A percentile compares a stretch with the other conserved stretches of the same genome.
Conservation (phyloP, 2,888 invertebrate genomes). For the Tetragnatha montana region DNA sequence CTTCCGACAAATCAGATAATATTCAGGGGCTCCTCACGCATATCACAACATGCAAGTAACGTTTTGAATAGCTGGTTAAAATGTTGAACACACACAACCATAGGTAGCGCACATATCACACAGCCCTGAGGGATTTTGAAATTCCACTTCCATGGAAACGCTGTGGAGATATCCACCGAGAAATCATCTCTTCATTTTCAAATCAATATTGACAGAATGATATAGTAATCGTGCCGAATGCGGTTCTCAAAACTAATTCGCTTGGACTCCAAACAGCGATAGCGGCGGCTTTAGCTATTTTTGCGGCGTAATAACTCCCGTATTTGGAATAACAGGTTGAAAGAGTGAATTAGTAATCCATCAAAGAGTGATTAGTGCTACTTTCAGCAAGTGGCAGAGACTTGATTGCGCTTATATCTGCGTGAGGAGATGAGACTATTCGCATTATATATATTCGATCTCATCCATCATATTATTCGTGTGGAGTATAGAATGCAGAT, state of each 20-base stretch:
- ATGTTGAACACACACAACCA: conserved; percentile 8
- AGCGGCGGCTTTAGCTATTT: background rate
- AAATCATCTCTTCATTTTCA: conserved; percentile 38
- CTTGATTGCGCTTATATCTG: background rate
- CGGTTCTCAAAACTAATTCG: background rate
- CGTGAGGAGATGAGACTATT: background rate
- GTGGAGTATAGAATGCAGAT: too few species aligned
- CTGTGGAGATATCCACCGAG: conserved; percentile 22
- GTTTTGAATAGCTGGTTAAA: conserved; percentile 5
- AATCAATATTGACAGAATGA: conserved; percentile 37
- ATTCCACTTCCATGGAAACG: conserved; percentile 29
- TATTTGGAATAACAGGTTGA: background rate
- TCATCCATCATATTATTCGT: too few species aligned
- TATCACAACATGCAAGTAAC: conserved; percentile 24
- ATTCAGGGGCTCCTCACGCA: conserved; percentile 31
- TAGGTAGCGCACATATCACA: conserved; percentile 1
- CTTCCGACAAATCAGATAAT: conserved; percentile 45
- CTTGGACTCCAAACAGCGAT: background rate
- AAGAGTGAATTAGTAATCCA: background rate
- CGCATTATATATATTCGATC: too few species aligned
- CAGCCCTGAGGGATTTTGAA: conserved; percentile 15
- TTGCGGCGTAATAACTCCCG: background rate
- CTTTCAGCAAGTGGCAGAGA: background rate
- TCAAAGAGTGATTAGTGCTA: background rate
- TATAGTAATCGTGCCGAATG: conserved; percentile 2